Conservation (phyloP, 2,113 vertebrate species). For the Leptodactylus fuscus region DNA sequence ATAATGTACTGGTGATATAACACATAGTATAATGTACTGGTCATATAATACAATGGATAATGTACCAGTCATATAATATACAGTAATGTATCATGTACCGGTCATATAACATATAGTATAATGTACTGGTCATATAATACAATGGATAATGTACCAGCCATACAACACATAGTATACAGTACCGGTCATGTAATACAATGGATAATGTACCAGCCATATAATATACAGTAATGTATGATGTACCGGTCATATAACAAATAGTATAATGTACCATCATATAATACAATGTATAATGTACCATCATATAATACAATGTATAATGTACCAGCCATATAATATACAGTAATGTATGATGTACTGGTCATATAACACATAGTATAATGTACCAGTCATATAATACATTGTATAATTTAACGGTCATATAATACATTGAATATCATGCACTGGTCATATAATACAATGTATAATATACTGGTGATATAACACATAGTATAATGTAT, state of each 20-base stretch:
- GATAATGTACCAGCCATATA: too few species aligned
- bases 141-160: not conserved
- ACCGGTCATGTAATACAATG: not conserved
- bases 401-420: not conserved
- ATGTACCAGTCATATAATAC: not conserved
- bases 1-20: not conserved
- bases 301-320: not conserved
- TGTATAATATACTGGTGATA: not conserved
- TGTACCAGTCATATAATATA: not conserved
- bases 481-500: not conserved
- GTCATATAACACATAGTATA: not conserved
- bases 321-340: not conserved
- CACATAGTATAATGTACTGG: not conserved
- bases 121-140: not conserved
- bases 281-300: not conserved
- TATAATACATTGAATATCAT: too few species aligned
- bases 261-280: not conserved
- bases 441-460: not conserved
- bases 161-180: not conserved
- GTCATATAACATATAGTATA: not conserved
- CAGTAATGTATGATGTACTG: not conserved
- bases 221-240: not conserved
- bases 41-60: not conserved
- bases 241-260: not conserved
- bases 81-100: too few species aligned